A percentile compares a stretch with the other conserved stretches of the same genome.
phyloP scores from a whole-genome alignment of 2,888 invertebrate species.

The Megaustenia siamemsis region DNA sequence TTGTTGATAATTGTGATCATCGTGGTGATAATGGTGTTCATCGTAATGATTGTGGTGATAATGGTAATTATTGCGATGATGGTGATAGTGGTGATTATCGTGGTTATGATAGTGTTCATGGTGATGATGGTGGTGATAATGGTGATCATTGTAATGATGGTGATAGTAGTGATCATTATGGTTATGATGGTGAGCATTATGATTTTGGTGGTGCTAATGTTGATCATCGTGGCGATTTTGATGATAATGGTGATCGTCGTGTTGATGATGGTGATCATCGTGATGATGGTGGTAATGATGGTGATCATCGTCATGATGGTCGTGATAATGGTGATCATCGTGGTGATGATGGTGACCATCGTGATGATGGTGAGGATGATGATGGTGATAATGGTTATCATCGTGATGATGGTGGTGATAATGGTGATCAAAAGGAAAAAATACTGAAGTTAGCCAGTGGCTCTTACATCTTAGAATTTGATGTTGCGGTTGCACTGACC shows the following conservation, averaged over 20 bases:
- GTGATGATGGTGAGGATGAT: neutral
- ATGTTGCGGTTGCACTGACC: too few species aligned
- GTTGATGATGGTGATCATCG: neutral
- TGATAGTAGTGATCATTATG: neutral
- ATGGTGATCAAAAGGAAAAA: too few species aligned
- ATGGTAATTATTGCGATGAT: neutral
- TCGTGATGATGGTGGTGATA: neutral
- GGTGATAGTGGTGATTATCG: neutral
- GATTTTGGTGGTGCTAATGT: neutral
- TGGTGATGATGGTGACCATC: neutral
- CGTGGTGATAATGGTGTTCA: neutral
- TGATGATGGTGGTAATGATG: neutral
- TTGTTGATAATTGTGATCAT: neutral
- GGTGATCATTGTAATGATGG: neutral
- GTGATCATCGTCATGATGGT: neutral
- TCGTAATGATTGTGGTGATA: neutral
- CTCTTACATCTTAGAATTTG: too few species aligned
- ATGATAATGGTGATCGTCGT: neutral
- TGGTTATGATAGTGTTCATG: neutral
- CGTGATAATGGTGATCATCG: neutral
- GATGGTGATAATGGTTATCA: neutral
- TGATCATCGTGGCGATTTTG: neutral
- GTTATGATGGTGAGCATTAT: neutral
- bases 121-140: neutral
- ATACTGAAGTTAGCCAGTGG: too few species aligned